Percentiles rank a stretch among this genome's conserved stretches.
phyloP scores from a whole-genome alignment of 2,113 vertebrate genomes.

The Saccopteryx bilineata region DNA sequence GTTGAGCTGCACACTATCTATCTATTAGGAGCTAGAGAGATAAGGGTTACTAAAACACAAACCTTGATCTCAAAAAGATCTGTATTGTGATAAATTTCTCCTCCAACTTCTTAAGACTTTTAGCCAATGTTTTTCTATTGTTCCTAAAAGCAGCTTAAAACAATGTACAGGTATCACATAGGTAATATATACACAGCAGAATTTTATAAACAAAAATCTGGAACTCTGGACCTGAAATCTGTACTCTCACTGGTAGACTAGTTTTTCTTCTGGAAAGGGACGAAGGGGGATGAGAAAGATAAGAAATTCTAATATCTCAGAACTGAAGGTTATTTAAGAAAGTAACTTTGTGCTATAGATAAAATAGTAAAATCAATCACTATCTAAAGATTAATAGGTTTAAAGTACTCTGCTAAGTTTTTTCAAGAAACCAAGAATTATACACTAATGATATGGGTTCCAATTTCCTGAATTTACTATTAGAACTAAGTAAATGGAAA shows the following conservation, averaged over 20 bases:
- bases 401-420: not conserved
- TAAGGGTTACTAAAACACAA: not conserved
- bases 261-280: constrained; percentile 15
- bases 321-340: constrained; percentile 14
- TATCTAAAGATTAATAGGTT: constrained; percentile 40
- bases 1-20: not conserved
- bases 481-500: constrained; percentile 70
- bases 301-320: constrained; percentile 33
- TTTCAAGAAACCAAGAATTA: constrained; percentile 64
- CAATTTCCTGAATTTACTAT: constrained; percentile 49
- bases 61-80: not conserved
- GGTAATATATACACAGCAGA: not conserved
- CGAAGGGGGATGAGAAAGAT: not conserved
- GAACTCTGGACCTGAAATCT: not conserved
- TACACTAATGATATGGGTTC: constrained; percentile 44
- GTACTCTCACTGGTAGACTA: not conserved
- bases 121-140: constrained; percentile 16
- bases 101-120: constrained; percentile 5
- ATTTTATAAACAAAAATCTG: constrained; percentile 28
- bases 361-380: constrained; percentile 40
- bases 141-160: constrained; percentile 50
- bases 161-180: not conserved
- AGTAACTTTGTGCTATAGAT: constrained; percentile 39
- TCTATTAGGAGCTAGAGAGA: not conserved
- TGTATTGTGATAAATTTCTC: constrained; percentile 4